phyloP scores from a whole-genome alignment of 1,140 invertebrate species.

The Apis florea region DNA sequence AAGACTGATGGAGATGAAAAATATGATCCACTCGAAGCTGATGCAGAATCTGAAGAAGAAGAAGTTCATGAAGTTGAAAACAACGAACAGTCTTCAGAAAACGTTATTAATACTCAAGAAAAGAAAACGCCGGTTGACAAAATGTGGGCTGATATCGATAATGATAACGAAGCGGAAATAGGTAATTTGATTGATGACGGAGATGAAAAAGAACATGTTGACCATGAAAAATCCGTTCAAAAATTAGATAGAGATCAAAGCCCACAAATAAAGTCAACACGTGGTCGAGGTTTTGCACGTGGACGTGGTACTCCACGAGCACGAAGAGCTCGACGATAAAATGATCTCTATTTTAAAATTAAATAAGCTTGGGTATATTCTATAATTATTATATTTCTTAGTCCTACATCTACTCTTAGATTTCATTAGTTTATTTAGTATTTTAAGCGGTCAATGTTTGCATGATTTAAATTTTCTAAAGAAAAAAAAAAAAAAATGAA shows the following conservation, averaged over 20 bases:
- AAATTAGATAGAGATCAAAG: constrained; percentile 55
- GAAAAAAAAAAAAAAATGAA: background rate
- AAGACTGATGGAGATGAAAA: constrained; percentile 68
- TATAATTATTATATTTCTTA: constrained; percentile 9
- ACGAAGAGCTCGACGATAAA: constrained; percentile 76
- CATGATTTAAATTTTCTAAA: background rate
- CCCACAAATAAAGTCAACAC: constrained; percentile 44
- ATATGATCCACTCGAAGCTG: constrained; percentile 75
- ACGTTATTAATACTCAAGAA: constrained; percentile 32
- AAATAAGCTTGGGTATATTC: constrained; percentile 17
- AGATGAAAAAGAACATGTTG: constrained; percentile 67
- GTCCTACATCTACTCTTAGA: background rate
- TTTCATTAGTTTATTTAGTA: constrained; percentile 2
- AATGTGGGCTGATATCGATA: constrained; percentile 71
- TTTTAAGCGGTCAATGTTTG: background rate
- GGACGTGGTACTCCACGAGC: constrained; percentile 73
- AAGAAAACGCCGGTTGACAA: constrained; percentile 67
- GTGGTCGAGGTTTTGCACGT: constrained; percentile 60
- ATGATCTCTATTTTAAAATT: constrained; percentile 2
- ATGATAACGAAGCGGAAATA: constrained; percentile 71
- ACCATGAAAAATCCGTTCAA: constrained; percentile 35
- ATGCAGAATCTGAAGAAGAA: constrained; percentile 70
- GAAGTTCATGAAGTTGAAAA: constrained; percentile 55
- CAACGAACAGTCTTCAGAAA: constrained; percentile 36
- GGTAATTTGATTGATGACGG: constrained; percentile 73